phyloP scores from a whole-genome alignment of 2,797 vertebrate species.

The Acanthis flammea region DNA sequence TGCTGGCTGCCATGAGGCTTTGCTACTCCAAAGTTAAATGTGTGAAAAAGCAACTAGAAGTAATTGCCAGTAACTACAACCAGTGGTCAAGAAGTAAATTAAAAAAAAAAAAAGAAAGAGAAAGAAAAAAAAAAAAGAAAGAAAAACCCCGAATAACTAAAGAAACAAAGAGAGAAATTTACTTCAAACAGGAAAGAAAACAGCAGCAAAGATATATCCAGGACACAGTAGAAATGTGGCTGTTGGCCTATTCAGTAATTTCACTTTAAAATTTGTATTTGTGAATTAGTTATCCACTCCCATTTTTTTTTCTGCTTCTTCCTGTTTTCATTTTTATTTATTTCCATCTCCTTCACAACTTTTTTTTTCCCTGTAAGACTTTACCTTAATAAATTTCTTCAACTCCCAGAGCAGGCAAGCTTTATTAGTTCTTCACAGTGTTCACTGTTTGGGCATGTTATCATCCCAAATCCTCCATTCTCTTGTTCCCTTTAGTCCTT shows the following conservation, averaged over 20 bases:
- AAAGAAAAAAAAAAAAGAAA: rapidly evolving
- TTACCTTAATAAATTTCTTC: background rate
- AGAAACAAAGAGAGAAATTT: background rate
- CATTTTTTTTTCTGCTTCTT: background rate
- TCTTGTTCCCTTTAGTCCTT: background rate
- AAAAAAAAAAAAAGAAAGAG: background rate
- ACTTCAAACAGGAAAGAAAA: background rate
- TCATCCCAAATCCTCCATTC: background rate
- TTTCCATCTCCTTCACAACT: background rate
- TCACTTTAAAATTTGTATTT: background rate
- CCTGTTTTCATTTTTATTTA: background rate
- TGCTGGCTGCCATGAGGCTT: background rate
- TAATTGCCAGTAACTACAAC: background rate
- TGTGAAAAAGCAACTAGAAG: background rate
- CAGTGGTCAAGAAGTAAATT: background rate
- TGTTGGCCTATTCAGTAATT: background rate
- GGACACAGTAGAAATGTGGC: background rate
- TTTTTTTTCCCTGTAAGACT: background rate
- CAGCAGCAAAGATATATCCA: background rate
- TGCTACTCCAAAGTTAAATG: background rate
- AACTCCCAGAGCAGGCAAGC: background rate
- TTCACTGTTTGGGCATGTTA: background rate
- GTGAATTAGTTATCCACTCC: background rate
- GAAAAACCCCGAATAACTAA: rapidly evolving
- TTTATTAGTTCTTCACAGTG: background rate